Evolutionary conservation across 2,113 vertebrate genomes (phyloP).

Genomic region (Tragelaphus scriptus): DNA sequence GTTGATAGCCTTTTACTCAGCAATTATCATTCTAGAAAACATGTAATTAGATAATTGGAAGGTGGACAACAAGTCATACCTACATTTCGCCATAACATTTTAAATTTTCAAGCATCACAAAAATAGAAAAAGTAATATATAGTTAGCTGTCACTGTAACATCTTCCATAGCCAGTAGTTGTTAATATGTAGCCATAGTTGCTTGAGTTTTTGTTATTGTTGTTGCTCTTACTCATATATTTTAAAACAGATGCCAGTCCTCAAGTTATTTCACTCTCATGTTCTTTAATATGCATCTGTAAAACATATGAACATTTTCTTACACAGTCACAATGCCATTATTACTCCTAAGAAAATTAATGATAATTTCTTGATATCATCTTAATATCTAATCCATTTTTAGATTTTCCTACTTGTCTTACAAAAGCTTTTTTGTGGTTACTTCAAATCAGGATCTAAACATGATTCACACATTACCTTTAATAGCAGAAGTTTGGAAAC

Average conservation of each 20-base stretch:
- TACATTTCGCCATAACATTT: not conserved
- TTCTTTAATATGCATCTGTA: not conserved
- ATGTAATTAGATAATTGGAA: slow-evolving; percentile 14
- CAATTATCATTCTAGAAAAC: not conserved
- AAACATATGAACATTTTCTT: not conserved
- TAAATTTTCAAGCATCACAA: not conserved
- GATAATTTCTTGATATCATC: not conserved
- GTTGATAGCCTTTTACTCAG: not conserved
- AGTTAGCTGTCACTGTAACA: not conserved
- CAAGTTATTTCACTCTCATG: not conserved
- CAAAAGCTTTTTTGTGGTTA: not conserved
- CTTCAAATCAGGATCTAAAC: slow-evolving; percentile 9
- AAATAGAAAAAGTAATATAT: not conserved
- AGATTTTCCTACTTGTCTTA: not conserved
- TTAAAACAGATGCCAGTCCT: not conserved
- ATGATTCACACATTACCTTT: not conserved
- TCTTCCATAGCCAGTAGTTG: not conserved
- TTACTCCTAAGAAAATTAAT: slow-evolving; percentile 15
- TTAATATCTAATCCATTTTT: not conserved
- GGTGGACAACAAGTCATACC: not conserved
- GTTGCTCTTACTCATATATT: slow-evolving; percentile 18
- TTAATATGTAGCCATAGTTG: not conserved
- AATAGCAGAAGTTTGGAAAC: not conserved
- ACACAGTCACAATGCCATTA: not conserved
- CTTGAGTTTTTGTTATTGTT: not conserved